Percentiles rank a stretch among this genome's conserved stretches.
Conservation (phyloP, 2,797 vertebrate genomes). For the Cryptoprocta ferox region DNA sequence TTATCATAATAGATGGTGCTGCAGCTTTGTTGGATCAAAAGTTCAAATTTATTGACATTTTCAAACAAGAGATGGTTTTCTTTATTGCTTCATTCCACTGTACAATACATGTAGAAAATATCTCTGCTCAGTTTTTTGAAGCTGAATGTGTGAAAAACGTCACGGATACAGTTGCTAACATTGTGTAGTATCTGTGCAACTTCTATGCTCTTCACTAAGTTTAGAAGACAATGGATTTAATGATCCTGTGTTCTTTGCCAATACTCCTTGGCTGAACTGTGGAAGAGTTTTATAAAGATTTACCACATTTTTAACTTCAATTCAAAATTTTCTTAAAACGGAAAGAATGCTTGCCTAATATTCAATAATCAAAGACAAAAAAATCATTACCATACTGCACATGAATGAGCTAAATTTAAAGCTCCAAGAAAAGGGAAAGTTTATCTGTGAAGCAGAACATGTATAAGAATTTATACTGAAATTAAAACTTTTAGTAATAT, state of each 20-base stretch:
- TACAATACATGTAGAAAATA: not conserved
- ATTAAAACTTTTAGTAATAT: not conserved
- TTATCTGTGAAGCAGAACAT: not conserved
- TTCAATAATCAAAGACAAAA: not conserved
- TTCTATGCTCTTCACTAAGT: not conserved
- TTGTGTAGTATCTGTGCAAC: not conserved
- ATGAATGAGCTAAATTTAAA: slow-evolving; percentile 11
- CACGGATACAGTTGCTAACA: not conserved
- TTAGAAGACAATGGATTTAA: slow-evolving; percentile 11
- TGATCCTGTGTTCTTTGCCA: not conserved
- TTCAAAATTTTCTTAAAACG: slow-evolving; percentile 19
- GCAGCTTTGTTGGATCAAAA: not conserved
- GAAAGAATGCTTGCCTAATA: not conserved
- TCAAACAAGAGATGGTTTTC: slow-evolving; percentile 30
- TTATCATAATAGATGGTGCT: not conserved
- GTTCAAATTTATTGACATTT: slow-evolving; percentile 2
- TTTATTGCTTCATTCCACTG: slow-evolving; percentile 25
- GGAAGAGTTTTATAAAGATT: slow-evolving; percentile 8
- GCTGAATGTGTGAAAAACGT: not conserved
- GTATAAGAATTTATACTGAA: not conserved
- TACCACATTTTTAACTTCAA: not conserved
- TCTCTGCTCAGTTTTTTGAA: not conserved
- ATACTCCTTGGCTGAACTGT: not conserved
- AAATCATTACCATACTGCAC: not conserved
- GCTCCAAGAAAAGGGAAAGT: not conserved